Evolutionary conservation across 2,888 invertebrate genomes (phyloP), one percentile per base, ranked within the genome.

Genomic region (Clostera curtula): DNA sequence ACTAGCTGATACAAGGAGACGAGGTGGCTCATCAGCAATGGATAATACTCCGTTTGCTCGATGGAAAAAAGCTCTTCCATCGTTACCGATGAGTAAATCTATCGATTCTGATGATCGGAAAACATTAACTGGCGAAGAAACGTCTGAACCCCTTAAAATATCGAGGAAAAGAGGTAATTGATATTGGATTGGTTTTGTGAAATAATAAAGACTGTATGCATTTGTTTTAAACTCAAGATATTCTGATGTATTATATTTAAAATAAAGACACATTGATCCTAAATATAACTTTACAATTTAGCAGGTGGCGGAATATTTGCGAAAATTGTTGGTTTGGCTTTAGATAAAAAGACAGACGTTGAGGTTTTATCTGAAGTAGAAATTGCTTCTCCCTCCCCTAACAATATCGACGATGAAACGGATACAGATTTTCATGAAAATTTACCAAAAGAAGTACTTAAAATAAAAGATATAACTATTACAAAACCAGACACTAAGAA

Each of bases 391-490:
- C 62, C 75, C 18, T 73, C 71, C 12, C 66, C 76, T 12, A 80
- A 62, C 28, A 66, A 79, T 27, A 74, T 80, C 27, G 87, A 86
- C 20, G 90, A 88, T 37, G 89, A 88, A 59, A 90, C 90, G 0
- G 91, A 91, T 43, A 90, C 88, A 1, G 90, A 90, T 43, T 90
- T 90, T 58, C 90, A 90, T 41, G 91, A 91, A 54, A 87, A 88
- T 1, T 60, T 91, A 35, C 90, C 90, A 0, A 89, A 87, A 50
- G 91, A 85, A 44, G 62, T 87, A 11, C 63, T 88, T 5, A 85
- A 85, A 60, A 75, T 80, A 19, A 87, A 86, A 58, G 83, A 84
- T 33, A 80, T 80, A 10, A 65, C 51, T 19, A 43, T 77, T 12
- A 34, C 50, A 5, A 70, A 64, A 49, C 21, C 36, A 10, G 64